phyloP scores from a whole-genome alignment of 2,113 vertebrate species.

The Centropristis striata region DNA sequence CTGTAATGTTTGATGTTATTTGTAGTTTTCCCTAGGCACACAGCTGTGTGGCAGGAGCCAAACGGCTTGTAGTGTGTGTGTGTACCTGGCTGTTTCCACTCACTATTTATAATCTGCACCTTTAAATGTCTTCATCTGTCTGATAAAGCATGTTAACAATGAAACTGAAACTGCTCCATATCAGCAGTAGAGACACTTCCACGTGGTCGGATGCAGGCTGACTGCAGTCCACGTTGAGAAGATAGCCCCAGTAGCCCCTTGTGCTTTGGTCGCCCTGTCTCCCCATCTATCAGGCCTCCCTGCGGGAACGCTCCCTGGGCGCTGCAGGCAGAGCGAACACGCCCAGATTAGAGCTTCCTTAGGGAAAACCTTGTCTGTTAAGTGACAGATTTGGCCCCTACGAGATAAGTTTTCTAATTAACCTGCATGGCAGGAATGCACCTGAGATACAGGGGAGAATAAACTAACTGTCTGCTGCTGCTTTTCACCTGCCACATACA shows the following conservation, averaged over 20 bases:
- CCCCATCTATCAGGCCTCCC: conserved; percentile 55
- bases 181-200: conserved; percentile 28
- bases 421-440: conserved; percentile 87
- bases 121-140: conserved; percentile 39
- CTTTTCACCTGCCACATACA: conserved; percentile 42
- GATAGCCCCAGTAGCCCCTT: conserved; percentile 58
- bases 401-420: conserved; percentile 98
- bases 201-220: neutral
- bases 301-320: conserved; percentile 26
- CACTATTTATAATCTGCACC: conserved; percentile 21
- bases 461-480: conserved; percentile 45
- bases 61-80: conserved; percentile 35
- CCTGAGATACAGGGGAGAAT: conserved; percentile 70
- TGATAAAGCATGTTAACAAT: conserved; percentile 44
- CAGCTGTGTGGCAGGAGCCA: conserved; percentile 16
- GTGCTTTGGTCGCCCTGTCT: conserved; percentile 39
- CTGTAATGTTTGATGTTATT: conserved; percentile 6
- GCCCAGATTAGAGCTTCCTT: conserved; percentile 89
- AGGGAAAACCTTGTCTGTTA: conserved; percentile 85
- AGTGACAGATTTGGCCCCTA: conserved; percentile 84
- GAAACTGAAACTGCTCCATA: conserved; percentile 33
- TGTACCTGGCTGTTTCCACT: conserved; percentile 23
- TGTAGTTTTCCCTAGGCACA: conserved; percentile 11
- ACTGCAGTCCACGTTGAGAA: conserved; percentile 42
- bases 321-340: conserved; percentile 73